Evolutionary conservation across 2,113 vertebrate genomes (phyloP), one percentile per base, ranked within the genome.

Genomic region (Diadophis punctatus): DNA sequence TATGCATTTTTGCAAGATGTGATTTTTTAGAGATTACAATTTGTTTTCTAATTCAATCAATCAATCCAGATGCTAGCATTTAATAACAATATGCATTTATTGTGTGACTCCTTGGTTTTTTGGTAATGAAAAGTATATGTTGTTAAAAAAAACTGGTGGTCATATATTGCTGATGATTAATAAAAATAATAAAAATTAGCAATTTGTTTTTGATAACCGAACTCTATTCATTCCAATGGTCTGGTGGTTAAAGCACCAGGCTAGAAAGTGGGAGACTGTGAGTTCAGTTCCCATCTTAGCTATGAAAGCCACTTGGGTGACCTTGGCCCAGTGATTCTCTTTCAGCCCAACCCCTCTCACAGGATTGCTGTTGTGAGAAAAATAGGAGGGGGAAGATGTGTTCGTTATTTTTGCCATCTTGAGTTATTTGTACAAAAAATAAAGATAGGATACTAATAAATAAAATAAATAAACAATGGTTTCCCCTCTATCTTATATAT

Each of bases 401-500:
- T 68, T 68, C 5, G 2, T 68, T 68, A 68, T 68, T 68, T 68
- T 68, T 0, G 5, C 30, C 12, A n/a, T n/a, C 30, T 68, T n/a
- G 63, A n/a, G 63, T 68, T n/a, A 68, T 34, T 68, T 34, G 30
- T 68, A 68, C 12, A 68, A 68, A 14, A 68, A 68, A n/a, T n/a
- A 34, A 68, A 68, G 30, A 68, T 16, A 68, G 63, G 63, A 68
- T 34, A 34, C 11, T 63, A 63, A n/a, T n/a, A n/a, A 68, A 68
- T 68, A 68, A 68, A 68, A 68, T 68, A 68, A n/a, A 68, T n/a
- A 34, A 55, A 55, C 3, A 43, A 85, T 80, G 20, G 18, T 80
- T 74, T 94, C 74, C 0, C 87, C 20, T 89, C 92, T 95, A 93
- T 92, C 30, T 34, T 88, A 90, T 86, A 63, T 90, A 48, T 52